Evolutionary conservation across 2,797 vertebrate species (phyloP).

Genomic region (Phataginus tetradactyla): DNA sequence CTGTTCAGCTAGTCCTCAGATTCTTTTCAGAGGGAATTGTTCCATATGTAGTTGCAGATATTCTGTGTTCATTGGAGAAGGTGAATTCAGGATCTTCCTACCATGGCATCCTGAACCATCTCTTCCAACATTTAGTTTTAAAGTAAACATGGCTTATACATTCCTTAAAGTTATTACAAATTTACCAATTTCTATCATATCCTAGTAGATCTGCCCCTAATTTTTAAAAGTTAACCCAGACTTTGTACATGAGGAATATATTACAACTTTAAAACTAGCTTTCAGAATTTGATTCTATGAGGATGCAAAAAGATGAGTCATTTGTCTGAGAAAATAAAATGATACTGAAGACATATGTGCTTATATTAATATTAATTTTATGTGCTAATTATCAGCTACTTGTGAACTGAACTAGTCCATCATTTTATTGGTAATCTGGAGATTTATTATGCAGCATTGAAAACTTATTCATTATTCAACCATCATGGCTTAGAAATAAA

Average conservation of each 20-base stretch:
- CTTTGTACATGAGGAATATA: conserved; percentile 25
- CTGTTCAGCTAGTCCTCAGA: background rate
- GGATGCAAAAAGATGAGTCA: conserved; percentile 68
- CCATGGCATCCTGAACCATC: background rate
- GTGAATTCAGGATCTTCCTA: background rate
- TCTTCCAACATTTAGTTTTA: background rate
- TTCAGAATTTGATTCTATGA: conserved; percentile 53
- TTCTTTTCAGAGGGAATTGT: background rate
- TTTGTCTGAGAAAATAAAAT: conserved; percentile 62
- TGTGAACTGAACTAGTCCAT: conserved; percentile 58
- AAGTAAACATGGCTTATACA: background rate
- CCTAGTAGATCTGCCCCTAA: background rate
- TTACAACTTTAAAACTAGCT: conserved; percentile 49
- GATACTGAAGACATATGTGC: conserved; percentile 51
- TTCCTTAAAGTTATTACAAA: conserved; percentile 40
- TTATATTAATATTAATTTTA: conserved; percentile 78
- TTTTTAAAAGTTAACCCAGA: background rate
- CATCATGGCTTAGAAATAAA: background rate
- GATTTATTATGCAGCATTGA: conserved; percentile 50
- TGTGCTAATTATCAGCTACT: conserved; percentile 78
- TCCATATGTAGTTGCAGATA: no score
- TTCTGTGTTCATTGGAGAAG: background rate
- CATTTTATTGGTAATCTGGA: conserved; percentile 58
- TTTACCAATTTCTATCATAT: background rate
- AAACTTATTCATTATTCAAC: background rate